Conservation (phyloP, 1,140 invertebrate genomes). For the Temnothorax longispinosus region DNA sequence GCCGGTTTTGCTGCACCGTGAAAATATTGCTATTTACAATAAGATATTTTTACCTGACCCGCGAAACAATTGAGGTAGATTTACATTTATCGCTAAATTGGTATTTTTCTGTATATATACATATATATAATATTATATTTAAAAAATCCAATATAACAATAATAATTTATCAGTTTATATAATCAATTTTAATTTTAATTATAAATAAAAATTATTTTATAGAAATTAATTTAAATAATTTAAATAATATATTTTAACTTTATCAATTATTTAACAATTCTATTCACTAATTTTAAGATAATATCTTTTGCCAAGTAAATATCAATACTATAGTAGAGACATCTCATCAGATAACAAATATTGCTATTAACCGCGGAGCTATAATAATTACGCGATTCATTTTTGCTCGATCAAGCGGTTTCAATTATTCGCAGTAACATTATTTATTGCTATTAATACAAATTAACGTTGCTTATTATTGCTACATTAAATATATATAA, state of each 20-base stretch:
- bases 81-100: background rate
- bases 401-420: background rate
- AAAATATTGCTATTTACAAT: background rate
- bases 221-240: background rate
- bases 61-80: background rate
- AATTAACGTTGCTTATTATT: constrained; percentile 19
- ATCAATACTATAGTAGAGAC: background rate
- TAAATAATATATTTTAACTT: background rate
- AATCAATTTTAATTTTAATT: constrained; percentile 10
- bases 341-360: background rate
- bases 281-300: background rate
- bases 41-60: background rate
- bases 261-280: constrained; percentile 4
- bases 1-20: background rate
- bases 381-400: background rate
- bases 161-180: background rate
- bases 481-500: background rate
- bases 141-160: background rate
- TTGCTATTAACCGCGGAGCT: background rate
- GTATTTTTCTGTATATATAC: background rate
- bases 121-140: background rate
- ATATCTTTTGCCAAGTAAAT: background rate
- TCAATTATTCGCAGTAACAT: background rate
- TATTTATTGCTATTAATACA: background rate
- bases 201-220: background rate